These are phyloP conservation scores for Drosophila borealis DNA, from an alignment of 2,888 invertebrate genomes.

Conservation along the genomic window DNA sequence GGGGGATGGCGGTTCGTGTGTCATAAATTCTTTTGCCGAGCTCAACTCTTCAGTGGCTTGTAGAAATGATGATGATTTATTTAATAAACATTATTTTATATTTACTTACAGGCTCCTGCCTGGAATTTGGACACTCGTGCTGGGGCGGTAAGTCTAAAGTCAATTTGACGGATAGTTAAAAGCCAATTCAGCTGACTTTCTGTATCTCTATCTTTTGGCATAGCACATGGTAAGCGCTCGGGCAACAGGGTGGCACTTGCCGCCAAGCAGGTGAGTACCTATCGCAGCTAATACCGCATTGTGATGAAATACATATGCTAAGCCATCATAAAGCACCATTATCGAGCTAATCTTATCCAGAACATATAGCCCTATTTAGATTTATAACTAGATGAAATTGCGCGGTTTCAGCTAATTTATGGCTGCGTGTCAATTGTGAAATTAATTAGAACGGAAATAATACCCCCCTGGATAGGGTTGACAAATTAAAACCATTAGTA, in stretches of 20 bases:
- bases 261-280: conserved; percentile 56
- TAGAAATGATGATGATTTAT: conserved; percentile 61
- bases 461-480: not conserved
- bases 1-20: not conserved
- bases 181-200: conserved; percentile 2
- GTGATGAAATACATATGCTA: not conserved
- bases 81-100: conserved; percentile 36
- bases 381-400: conserved; percentile 25
- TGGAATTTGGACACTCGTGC: conserved; percentile 84
- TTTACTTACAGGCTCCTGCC: conserved; percentile 78
- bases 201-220: conserved; percentile 5
- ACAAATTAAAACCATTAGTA: not conserved
- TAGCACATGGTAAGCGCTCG: conserved; percentile 81
- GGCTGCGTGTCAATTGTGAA: conserved; percentile 13
- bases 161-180: not conserved
- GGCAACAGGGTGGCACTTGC: conserved; percentile 48
- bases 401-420: conserved; percentile 19
- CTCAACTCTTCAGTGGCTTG: conserved; percentile 38
- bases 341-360: conserved; percentile 39
- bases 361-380: not conserved
- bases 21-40: conserved; percentile 45
- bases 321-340: conserved; percentile 21
- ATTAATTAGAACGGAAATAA: conserved; percentile 4
- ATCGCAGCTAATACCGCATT: conserved; percentile 4
- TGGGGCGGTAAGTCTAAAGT: conserved; percentile 82